Percentiles rank a stretch among this genome's conserved stretches.
These are phyloP conservation scores for Notechis scutatus DNA, from an alignment of 2,113 vertebrate genomes.

Conservation along the genomic window DNA sequence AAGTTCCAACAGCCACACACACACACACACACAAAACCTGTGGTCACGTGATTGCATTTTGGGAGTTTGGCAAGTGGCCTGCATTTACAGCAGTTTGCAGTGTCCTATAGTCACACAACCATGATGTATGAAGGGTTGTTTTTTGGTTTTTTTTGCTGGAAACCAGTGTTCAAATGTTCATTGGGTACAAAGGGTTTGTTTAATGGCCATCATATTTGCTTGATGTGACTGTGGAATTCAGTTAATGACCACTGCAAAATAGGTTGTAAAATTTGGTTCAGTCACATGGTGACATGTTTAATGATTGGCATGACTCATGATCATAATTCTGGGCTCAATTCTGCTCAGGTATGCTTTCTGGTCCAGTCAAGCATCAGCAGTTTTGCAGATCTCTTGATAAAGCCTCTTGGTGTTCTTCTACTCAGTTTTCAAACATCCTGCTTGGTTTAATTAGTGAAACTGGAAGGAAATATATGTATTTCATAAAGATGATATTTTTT, in stretches of 20 bases:
- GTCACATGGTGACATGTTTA: not conserved
- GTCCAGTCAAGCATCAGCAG: not conserved
- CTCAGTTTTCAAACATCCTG: not conserved
- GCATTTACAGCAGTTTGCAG: not conserved
- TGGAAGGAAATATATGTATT: not conserved
- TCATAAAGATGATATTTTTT: not conserved
- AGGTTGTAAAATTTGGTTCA: not conserved
- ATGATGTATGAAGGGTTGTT: not conserved
- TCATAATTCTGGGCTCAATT: not conserved
- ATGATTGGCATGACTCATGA: not conserved
- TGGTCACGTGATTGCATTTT: not conserved
- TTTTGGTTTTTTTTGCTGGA: not conserved
- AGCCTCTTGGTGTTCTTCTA: not conserved
- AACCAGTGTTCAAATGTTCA: not conserved
- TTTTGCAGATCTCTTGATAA: not conserved
- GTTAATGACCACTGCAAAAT: not conserved
- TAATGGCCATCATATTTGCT: not conserved
- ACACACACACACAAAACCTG: not conserved
- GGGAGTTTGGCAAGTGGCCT: not conserved
- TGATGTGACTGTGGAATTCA: not conserved
- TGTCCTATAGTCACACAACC: not conserved
- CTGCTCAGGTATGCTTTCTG: accelerated
- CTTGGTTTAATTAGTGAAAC: not conserved
- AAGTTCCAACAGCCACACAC: not conserved
- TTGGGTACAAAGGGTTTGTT: not conserved